A percentile compares a stretch with the other conserved stretches of the same genome.
Evolutionary conservation across 2,797 vertebrate genomes (phyloP).

Genomic region (Lithobates sylvaticus): DNA sequence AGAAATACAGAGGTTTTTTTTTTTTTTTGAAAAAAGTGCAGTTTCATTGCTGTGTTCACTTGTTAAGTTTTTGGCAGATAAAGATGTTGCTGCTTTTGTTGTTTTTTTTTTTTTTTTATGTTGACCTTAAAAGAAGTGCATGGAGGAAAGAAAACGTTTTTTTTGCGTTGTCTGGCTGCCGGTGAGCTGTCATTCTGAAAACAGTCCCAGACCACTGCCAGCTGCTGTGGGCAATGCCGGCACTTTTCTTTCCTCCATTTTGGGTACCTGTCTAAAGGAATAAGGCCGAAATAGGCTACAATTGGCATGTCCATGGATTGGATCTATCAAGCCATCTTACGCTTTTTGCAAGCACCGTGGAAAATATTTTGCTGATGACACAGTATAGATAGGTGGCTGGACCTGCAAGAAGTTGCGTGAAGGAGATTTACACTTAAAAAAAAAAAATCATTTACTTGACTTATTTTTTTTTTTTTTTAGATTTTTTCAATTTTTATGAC

Average conservation of each 20-base stretch:
- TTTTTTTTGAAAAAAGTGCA: conserved; percentile 67
- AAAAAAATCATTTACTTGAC: too few species aligned
- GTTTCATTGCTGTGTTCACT: conserved; percentile 72
- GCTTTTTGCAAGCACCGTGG: too few species aligned
- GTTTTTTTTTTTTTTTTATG: conserved; percentile 70
- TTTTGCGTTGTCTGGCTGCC: not conserved
- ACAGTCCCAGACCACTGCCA: not conserved
- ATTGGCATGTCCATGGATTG: not conserved
- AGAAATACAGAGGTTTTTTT: conserved; percentile 63
- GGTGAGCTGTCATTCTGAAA: not conserved
- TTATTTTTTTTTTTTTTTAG: too few species aligned
- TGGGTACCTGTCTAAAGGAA: too few species aligned
- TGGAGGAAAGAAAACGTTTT: not conserved
- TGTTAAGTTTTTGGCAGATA: conserved; percentile 76
- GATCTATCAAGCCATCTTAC: too few species aligned
- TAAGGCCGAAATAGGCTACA: not conserved
- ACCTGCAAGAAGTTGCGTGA: too few species aligned
- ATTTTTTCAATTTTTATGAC: too few species aligned
- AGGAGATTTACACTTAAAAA: too few species aligned
- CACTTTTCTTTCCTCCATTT: too few species aligned
- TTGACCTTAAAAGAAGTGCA: not conserved
- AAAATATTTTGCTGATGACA: too few species aligned
- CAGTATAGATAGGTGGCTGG: too few species aligned
- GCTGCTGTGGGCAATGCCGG: too few species aligned
- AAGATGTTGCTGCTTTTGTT: conserved; percentile 82